Evolutionary conservation across 1,140 invertebrate genomes (phyloP).

Genomic region (Pristionchus pacificus): DNA sequence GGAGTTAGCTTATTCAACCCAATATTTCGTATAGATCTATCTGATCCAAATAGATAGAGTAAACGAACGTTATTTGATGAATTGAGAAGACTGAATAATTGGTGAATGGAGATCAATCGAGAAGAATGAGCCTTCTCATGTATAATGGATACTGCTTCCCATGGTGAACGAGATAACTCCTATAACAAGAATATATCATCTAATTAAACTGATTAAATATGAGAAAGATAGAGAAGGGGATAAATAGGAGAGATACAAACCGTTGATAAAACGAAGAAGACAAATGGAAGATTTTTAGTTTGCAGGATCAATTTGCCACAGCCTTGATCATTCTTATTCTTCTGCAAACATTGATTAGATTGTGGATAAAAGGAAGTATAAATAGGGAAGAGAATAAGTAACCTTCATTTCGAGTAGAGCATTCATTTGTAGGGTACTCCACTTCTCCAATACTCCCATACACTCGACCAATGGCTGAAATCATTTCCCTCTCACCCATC

Average conservation of each 20-base stretch:
- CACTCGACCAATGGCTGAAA: not conserved
- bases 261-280: not conserved
- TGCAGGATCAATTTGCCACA: too few relatives aligned
- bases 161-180: not conserved
- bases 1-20: too few relatives aligned
- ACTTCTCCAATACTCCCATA: not conserved
- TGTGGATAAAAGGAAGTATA: too few relatives aligned
- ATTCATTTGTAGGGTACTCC: not conserved
- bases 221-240: too few relatives aligned
- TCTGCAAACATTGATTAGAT: too few relatives aligned
- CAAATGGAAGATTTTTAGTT: too few relatives aligned
- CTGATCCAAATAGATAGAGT: too few relatives aligned
- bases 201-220: too few relatives aligned
- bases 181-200: not conserved
- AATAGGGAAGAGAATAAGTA: too few relatives aligned
- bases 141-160: not conserved
- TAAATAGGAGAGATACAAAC: not conserved
- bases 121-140: not conserved
- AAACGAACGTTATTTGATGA: too few relatives aligned
- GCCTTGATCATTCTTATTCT: too few relatives aligned
- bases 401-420: not conserved
- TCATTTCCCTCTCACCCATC: not conserved
- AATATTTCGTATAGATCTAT: too few relatives aligned
- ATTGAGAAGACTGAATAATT: not conserved
- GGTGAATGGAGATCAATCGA: not conserved